Conservation (phyloP, 1,140 invertebrate species). For the Drosophila kepulauana region DNA sequence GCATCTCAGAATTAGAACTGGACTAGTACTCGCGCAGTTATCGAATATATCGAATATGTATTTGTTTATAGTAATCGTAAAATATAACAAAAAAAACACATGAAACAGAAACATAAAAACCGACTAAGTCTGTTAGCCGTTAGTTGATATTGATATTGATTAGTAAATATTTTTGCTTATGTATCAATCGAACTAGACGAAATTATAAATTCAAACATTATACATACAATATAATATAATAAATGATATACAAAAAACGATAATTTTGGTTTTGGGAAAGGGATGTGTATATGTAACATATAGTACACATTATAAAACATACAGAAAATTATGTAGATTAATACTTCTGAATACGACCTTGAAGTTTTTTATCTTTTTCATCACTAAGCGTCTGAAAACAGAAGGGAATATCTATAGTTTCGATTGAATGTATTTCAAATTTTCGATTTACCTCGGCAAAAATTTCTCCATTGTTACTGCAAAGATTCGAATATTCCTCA, state of each 20-base stretch:
- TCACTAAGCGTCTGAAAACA: neutral
- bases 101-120: conserved; percentile 44
- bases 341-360: conserved; percentile 13
- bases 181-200: conserved; percentile 39
- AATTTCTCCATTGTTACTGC: conserved; percentile 44
- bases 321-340: conserved; percentile 42
- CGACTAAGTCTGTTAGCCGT: conserved; percentile 78
- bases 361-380: neutral
- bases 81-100: conserved; percentile 7
- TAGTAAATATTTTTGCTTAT: conserved; percentile 62
- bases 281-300: conserved; percentile 6
- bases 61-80: conserved; percentile 27
- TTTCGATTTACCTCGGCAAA: conserved; percentile 25
- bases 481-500: conserved; percentile 21
- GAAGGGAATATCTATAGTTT: neutral
- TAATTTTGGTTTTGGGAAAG: neutral
- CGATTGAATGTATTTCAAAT: too few species aligned
- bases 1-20: conserved; percentile 29
- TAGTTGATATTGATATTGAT: conserved; percentile 60
- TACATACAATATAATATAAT: conserved; percentile 26
- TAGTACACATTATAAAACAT: conserved; percentile 27
- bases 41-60: conserved; percentile 35
- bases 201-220: conserved; percentile 36
- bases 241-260: conserved; percentile 1
- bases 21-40: conserved; percentile 33